Percentiles rank a stretch among this genome's conserved stretches.
Conservation (phyloP, 2,797 vertebrate species). For the Catostomus latipinnis region DNA sequence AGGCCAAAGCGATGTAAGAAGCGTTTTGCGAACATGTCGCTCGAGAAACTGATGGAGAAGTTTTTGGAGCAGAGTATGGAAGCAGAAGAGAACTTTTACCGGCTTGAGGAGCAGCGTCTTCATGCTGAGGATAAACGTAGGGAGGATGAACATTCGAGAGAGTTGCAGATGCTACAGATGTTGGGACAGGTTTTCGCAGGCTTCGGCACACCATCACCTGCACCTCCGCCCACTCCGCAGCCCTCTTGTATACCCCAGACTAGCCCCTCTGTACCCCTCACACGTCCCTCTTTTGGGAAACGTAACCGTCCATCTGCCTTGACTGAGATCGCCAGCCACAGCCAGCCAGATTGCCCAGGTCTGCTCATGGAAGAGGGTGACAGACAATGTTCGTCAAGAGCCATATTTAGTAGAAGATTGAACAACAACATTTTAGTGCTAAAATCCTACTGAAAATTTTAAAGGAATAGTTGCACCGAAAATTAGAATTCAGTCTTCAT, state of each 20-base stretch:
- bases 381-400: constrained; percentile 29
- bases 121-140: constrained; percentile 86
- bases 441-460: background rate
- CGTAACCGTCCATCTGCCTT: constrained; percentile 62
- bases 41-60: constrained; percentile 92
- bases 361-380: constrained; percentile 53
- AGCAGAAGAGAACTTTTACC: constrained; percentile 88
- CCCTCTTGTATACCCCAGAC: constrained; percentile 70
- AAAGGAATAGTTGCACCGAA: background rate
- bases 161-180: constrained; percentile 92
- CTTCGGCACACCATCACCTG: constrained; percentile 73
- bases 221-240: constrained; percentile 63
- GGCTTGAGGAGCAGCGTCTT: constrained; percentile 86
- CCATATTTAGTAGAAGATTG: background rate
- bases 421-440: background rate
- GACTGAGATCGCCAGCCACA: constrained; percentile 64
- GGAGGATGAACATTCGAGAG: constrained; percentile 85
- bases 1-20: constrained; percentile 83
- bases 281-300: constrained; percentile 72
- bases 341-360: constrained; percentile 58
- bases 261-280: constrained; percentile 64
- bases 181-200: constrained; percentile 89
- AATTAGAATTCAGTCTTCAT: background rate
- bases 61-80: constrained; percentile 90
- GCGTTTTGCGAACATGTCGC: constrained; percentile 80